Evolutionary conservation across 2,113 vertebrate genomes (phyloP).

Genomic region (Eurypyga helias): DNA sequence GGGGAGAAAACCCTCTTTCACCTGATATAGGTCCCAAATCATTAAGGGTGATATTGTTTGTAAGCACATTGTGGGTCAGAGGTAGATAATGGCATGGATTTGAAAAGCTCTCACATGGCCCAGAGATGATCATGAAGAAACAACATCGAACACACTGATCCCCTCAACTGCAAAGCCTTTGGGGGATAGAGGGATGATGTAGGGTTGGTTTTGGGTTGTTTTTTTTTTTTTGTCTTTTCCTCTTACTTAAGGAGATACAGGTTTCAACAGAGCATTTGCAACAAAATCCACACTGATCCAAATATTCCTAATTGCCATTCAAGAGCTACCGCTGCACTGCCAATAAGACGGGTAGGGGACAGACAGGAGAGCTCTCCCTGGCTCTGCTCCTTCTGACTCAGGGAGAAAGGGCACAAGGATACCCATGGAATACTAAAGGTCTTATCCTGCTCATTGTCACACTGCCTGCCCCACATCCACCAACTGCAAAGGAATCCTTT

Average conservation of each 20-base stretch:
- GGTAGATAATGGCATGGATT: not conserved
- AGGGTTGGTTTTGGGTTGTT: too few species aligned
- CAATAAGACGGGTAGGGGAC: fast-evolving
- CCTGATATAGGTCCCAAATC: not conserved
- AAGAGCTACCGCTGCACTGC: not conserved
- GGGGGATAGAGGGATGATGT: fast-evolving
- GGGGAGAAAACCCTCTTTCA: not conserved
- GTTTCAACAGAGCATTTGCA: not conserved
- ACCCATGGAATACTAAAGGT: not conserved
- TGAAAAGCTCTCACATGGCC: not conserved
- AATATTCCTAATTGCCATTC: not conserved
- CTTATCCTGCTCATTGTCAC: not conserved
- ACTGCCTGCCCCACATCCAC: not conserved
- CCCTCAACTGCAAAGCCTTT: not conserved
- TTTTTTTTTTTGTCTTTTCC: not conserved
- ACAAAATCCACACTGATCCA: not conserved
- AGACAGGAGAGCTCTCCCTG: not conserved
- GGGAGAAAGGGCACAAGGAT: not conserved
- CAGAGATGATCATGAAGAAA: not conserved
- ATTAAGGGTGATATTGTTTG: not conserved
- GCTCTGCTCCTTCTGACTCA: not conserved
- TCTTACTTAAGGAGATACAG: not conserved
- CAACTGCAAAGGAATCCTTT: not conserved
- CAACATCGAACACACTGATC: not conserved
- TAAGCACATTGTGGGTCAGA: not conserved